Conservation (phyloP, 2,888 invertebrate genomes). For the Salpingus planirostris region DNA sequence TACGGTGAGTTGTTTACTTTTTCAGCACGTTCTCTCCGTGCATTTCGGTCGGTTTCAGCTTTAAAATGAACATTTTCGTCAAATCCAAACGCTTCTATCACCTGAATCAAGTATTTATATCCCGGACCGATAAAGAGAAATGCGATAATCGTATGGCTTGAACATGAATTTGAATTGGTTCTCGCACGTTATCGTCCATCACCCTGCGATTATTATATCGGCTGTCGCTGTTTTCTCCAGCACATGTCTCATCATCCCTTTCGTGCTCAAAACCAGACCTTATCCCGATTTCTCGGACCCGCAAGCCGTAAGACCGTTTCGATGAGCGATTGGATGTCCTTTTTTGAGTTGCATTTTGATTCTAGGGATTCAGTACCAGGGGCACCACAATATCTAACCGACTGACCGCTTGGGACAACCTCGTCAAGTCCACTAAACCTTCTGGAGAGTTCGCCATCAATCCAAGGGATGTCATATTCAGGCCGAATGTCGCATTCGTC, state of each 20-base stretch:
- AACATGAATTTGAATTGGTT: slow-evolving; percentile 47
- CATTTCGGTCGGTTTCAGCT: slow-evolving; percentile 6
- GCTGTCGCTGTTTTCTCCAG: slow-evolving; percentile 54
- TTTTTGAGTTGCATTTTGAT: neutral
- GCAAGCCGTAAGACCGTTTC: slow-evolving; percentile 65
- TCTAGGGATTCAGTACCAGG: slow-evolving; percentile 82
- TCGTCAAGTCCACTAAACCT: slow-evolving; percentile 63
- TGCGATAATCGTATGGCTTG: slow-evolving; percentile 4
- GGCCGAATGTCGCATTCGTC: slow-evolving; percentile 12
- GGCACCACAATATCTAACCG: slow-evolving; percentile 78
- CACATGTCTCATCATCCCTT: slow-evolving; percentile 57
- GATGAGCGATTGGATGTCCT: too few relatives aligned
- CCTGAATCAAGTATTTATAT: too few relatives aligned
- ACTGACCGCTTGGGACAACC: slow-evolving; percentile 76
- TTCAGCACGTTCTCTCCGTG: too few relatives aligned
- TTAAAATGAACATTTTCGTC: slow-evolving; percentile 7
- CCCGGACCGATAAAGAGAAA: too few relatives aligned
- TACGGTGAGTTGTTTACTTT: too few relatives aligned
- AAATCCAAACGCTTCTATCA: neutral
- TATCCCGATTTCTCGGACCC: slow-evolving; percentile 82
- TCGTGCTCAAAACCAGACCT: slow-evolving; percentile 51
- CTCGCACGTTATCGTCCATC: slow-evolving; percentile 56
- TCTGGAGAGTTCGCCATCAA: slow-evolving; percentile 63
- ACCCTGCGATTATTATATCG: slow-evolving; percentile 57
- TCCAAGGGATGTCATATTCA: slow-evolving; percentile 53